Conservation (phyloP, 2,888 invertebrate species). For the Spilosoma lubricipeda region DNA sequence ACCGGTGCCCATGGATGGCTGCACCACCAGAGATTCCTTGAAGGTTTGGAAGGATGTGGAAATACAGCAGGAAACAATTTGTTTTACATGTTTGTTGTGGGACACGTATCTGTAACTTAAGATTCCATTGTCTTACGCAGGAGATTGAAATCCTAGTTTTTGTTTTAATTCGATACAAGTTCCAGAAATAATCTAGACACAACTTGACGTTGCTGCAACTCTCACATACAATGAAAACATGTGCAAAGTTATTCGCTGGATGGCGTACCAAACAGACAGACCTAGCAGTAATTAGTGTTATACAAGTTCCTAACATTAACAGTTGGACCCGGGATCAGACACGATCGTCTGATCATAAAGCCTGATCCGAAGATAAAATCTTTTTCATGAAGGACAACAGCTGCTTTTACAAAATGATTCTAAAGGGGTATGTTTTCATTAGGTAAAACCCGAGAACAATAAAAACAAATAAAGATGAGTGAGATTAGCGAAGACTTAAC, state of each 20-base stretch:
- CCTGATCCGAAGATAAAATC: too few relatives aligned
- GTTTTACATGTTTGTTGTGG: too few relatives aligned
- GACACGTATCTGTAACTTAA: not conserved
- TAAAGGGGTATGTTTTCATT: too few relatives aligned
- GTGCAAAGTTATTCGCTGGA: not conserved
- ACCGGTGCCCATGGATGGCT: too few relatives aligned
- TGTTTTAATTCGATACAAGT: not conserved
- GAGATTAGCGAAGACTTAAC: too few relatives aligned
- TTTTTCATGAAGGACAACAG: too few relatives aligned
- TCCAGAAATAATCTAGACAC: not conserved
- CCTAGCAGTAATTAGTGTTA: not conserved
- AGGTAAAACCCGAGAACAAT: too few relatives aligned
- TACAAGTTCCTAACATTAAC: not conserved
- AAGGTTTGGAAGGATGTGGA: not conserved
- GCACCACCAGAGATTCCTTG: too few relatives aligned
- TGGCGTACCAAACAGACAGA: not conserved
- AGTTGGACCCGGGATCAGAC: not conserved
- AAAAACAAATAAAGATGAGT: too few relatives aligned
- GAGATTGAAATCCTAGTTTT: not conserved
- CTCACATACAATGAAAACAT: not conserved
- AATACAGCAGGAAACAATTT: not conserved
- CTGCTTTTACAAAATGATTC: too few relatives aligned
- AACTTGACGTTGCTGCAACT: not conserved
- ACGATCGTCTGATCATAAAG: not conserved
- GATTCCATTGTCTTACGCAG: not conserved